Base-by-base conservation (phyloP, 2,888 invertebrate genomes). In the Elgonia sp. region DNA sequence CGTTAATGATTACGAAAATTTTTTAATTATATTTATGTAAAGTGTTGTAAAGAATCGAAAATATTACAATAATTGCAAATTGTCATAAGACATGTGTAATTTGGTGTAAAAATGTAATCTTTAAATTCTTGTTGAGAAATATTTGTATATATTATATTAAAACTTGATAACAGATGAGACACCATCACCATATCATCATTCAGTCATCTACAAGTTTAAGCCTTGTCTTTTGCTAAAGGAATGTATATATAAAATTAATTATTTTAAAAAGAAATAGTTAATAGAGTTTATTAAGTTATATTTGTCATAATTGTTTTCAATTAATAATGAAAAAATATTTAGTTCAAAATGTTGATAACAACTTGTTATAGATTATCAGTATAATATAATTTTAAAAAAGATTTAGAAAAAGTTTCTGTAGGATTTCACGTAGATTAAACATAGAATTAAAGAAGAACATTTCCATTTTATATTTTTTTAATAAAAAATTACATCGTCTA, bases 211-310 rank as follows among this genome's bases (percentile, higher is more conserved):
- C 88, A 90, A 82, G 72, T 86, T 89, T 89, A 90, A 21, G 86
- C 70, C 86, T 83, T 90, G 73, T 85, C 55, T 89, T 91, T 90
- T 85, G 87, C 91, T 91, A 91, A 89, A 90, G 88, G 90, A 92
- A 46, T 46, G 10, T 86, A 90, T 18, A 67, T 84, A 90, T 86
- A 90, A 80, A 37, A 91, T 90, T 87, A 90, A 87, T 91, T 89
- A 90, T 76, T 89, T 46, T 46, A 46, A 12, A 46, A 46, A 46
- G 2, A 12, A 46, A 46, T 46, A 46, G 1, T 46, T 2, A 7
- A 46, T 46, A 46, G 29, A 29, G 3, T 29, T 29, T 5, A 29
- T 3, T 29, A 29, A 29, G 5, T 29, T 1, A 29, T 29, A 29
- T 5, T 29, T 29, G 1, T 29, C 29, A 29, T 29, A 29, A 29